Conservation (phyloP, 2,888 invertebrate genomes). For the Balanococcus diminutus region DNA sequence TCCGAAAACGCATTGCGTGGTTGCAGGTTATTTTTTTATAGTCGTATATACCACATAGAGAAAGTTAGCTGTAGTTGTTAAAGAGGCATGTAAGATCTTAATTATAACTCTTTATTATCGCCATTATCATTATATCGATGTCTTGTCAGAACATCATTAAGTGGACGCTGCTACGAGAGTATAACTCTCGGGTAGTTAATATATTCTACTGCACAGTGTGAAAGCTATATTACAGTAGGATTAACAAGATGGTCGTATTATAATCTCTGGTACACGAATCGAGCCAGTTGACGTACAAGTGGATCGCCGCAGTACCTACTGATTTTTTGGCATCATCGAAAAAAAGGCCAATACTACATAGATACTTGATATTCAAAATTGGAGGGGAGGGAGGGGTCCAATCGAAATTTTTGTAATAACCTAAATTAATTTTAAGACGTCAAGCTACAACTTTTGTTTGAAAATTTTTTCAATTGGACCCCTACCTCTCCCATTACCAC, state of each 20-base stretch:
- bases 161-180: constrained; percentile 39
- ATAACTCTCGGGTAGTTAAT: neutral
- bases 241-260: neutral
- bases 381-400: too few species aligned
- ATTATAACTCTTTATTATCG: constrained; percentile 47
- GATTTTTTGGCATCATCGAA: too few species aligned
- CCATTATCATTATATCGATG: constrained; percentile 44
- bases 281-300: too few species aligned
- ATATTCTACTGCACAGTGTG: constrained; percentile 9
- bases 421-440: too few species aligned
- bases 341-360: too few species aligned
- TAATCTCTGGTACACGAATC: neutral
- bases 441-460: too few species aligned
- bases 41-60: neutral
- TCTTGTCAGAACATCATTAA: constrained; percentile 42
- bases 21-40: neutral
- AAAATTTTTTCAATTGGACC: too few species aligned
- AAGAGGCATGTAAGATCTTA: constrained; percentile 44
- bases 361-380: too few species aligned
- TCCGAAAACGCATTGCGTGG: too few species aligned
- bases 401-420: too few species aligned
- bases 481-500: too few species aligned
- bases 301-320: too few species aligned
- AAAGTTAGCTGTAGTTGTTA: constrained; percentile 29
- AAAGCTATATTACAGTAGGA: constrained; percentile 4